phyloP scores from a whole-genome alignment of 2,797 vertebrate genomes.

The Sebastes diploproa region DNA sequence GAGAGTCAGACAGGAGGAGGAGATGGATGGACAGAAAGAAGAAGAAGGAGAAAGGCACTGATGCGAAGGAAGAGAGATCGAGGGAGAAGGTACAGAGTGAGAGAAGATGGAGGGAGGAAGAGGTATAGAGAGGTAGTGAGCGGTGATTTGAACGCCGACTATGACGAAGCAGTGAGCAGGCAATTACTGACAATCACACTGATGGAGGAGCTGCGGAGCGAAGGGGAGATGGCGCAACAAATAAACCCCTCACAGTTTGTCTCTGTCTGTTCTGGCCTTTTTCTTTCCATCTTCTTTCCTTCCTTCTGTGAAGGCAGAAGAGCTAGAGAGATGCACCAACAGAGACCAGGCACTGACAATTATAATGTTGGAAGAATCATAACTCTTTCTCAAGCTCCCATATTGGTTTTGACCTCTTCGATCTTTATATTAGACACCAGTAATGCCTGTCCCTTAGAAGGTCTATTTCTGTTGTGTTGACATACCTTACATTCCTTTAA shows the following conservation, averaged over 20 bases:
- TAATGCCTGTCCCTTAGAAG: background rate
- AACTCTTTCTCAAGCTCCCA: background rate
- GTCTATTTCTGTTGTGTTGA: background rate
- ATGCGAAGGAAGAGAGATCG: slow-evolving; percentile 1
- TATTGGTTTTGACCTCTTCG: background rate
- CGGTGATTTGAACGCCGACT: slow-evolving; percentile 38
- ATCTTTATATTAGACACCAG: background rate
- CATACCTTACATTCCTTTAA: slow-evolving; percentile 7
- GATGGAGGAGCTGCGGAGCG: slow-evolving; percentile 58
- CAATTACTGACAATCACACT: slow-evolving; percentile 69
- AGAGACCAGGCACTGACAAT: slow-evolving; percentile 2
- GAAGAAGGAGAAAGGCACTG: background rate
- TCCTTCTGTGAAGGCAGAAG: background rate
- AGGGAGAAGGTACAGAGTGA: slow-evolving; percentile 1
- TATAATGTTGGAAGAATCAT: slow-evolving; percentile 5
- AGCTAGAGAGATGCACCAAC: background rate
- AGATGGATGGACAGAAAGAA: background rate
- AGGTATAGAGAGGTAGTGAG: slow-evolving; percentile 15
- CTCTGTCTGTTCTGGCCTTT: slow-evolving; percentile 31
- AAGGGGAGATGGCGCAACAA: slow-evolving; percentile 53
- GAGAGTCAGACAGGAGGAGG: slow-evolving; percentile 1
- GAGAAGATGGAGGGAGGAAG: slow-evolving; percentile 4
- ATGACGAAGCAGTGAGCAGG: slow-evolving; percentile 51
- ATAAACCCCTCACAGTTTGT: slow-evolving; percentile 57
- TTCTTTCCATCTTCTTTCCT: background rate